Evolutionary conservation across 2,113 vertebrate species (phyloP).

Genomic region (Notothenia rossii): DNA sequence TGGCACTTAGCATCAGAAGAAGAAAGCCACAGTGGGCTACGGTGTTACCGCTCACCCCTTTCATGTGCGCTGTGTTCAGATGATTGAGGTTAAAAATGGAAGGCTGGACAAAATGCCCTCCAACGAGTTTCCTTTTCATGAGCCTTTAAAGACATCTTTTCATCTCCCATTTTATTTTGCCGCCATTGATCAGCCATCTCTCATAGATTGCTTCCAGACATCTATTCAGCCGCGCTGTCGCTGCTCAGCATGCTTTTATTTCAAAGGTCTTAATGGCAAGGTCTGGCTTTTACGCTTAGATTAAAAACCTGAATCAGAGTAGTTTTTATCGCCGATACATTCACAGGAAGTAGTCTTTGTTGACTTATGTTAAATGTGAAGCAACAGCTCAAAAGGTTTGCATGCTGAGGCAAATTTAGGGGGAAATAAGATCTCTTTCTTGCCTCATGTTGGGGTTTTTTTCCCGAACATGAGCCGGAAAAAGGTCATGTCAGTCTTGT

Average conservation of each 20-base stretch:
- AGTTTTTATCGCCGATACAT: conserved; percentile 41
- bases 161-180: conserved; percentile 69
- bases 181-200: conserved; percentile 74
- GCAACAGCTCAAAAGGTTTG: conserved; percentile 16
- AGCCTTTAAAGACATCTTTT: conserved; percentile 65
- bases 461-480: conserved; percentile 26
- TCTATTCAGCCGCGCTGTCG: conserved; percentile 58
- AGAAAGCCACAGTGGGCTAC: conserved; percentile 53
- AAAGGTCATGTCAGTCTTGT: conserved; percentile 74
- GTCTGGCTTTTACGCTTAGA: conserved; percentile 67
- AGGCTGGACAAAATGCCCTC: conserved; percentile 68
- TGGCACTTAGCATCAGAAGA: conserved; percentile 47
- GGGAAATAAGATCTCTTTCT: conserved; percentile 28
- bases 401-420: conserved; percentile 1
- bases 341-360: conserved; percentile 32
- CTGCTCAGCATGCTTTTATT: conserved; percentile 64
- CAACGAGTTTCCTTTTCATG: conserved; percentile 69
- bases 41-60: conserved; percentile 39
- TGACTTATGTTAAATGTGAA: conserved; percentile 12
- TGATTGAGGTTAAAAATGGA: conserved; percentile 73
- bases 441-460: conserved; percentile 46
- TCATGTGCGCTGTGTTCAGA: conserved; percentile 49
- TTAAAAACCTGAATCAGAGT: conserved; percentile 61
- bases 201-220: conserved; percentile 74
- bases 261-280: conserved; percentile 70